These are phyloP conservation scores for Plebejus argus DNA, from an alignment of 2,888 invertebrate species.

Conservation along the genomic window DNA sequence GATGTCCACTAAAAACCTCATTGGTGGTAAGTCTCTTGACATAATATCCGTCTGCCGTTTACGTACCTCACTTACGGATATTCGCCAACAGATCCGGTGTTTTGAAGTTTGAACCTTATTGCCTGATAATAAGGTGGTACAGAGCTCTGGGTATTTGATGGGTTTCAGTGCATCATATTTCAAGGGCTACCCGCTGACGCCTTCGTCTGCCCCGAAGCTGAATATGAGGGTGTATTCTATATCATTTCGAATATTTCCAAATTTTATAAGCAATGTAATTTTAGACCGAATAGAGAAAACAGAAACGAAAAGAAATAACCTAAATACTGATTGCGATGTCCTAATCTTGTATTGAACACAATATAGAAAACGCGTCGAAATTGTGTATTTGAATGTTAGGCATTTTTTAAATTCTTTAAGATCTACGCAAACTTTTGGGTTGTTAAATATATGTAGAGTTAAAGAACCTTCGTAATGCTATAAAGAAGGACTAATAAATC, in stretches of 20 bases:
- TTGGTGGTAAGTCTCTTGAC: background rate
- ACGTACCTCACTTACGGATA: background rate
- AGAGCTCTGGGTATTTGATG: background rate
- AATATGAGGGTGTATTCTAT: background rate
- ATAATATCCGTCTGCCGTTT: background rate
- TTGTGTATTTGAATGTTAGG: no score
- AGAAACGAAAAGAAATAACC: no score
- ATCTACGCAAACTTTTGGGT: no score
- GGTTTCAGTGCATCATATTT: constrained; percentile 2
- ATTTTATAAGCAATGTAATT: background rate
- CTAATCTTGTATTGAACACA: no score
- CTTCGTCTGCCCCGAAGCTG: background rate
- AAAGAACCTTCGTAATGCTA: no score
- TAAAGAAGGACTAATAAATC: background rate
- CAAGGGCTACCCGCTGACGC: constrained; percentile 3
- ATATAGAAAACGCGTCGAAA: no score
- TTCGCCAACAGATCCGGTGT: background rate
- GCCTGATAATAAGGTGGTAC: background rate
- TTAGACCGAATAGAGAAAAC: no score
- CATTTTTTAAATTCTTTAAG: no score
- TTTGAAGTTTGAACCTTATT: background rate
- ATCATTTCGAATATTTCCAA: background rate
- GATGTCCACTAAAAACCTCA: background rate
- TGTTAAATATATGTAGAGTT: no score
- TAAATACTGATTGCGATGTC: no score